Base-by-base conservation (phyloP, 1,140 invertebrate genomes). In the Venustaconcha ellipsiformis region DNA sequence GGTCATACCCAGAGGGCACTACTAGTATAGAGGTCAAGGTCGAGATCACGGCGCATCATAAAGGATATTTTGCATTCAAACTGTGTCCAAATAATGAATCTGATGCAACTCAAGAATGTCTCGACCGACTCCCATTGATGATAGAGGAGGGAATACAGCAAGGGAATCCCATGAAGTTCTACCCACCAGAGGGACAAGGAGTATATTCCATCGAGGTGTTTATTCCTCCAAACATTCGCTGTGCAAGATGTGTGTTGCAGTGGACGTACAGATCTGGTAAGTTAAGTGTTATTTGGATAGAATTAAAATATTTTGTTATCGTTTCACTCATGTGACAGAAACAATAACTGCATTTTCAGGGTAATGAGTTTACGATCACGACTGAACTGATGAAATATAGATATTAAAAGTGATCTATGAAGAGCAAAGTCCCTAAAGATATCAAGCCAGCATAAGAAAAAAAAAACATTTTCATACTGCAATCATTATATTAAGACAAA, bases 181-280 rank as follows among this genome's bases (percentile, higher is more conserved):
- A 60, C 57, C 68, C 74, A 23, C 67, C 74, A 18, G 48, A 68
- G 23, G 67, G 66, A 14, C 63, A 62, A 11, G 60, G 60, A 57
- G 57, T 76, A 4, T 8, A 71, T 57, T 68, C 70, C 23, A 14
- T 76, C 8, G 59, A 76, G 37, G 74, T 76, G 23, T 91, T 72
- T 23, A 88, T 98, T 62, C 96, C 96, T 0, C 90, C 94, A 0
- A 95, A 94, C 80, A 83, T 96, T 1, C 96, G 94, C 1, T 97
- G 96, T 82, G 93, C 94, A 0, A 95, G 96, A 78, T 97, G 96
- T 83, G 94, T 97, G 0, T 85, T 97, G 1, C 95, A 96, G 84
- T 97, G 96, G 96, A 95, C 93, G 68, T 97, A 97, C 87, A 94
- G 94, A 74, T 96, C 95, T 78, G 95, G 94, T 94, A 88, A 80